Conservation (phyloP, 2,888 invertebrate genomes). For the Chrysotoxum bicinctum region DNA sequence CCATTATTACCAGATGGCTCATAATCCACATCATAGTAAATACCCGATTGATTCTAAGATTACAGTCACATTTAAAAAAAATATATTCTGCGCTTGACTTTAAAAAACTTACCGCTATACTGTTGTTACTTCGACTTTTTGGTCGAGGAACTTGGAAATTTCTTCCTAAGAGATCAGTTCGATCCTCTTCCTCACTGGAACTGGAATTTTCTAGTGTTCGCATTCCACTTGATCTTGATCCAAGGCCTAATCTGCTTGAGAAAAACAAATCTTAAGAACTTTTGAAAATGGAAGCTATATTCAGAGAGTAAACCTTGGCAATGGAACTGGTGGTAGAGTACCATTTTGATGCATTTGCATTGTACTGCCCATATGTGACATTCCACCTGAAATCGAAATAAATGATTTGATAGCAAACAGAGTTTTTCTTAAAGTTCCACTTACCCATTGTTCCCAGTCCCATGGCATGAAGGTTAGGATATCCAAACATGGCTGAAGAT, state of each 20-base stretch:
- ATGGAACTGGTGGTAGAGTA: slow-evolving; percentile 87
- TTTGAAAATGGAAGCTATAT: background rate
- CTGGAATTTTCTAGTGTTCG: slow-evolving; percentile 83
- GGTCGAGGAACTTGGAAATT: slow-evolving; percentile 91
- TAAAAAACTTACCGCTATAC: slow-evolving; percentile 80
- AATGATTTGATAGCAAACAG: background rate
- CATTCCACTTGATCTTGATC: slow-evolving; percentile 82
- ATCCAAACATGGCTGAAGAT: slow-evolving; percentile 92
- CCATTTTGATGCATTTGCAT: slow-evolving; percentile 81
- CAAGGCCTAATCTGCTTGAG: slow-evolving; percentile 79
- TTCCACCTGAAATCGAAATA: slow-evolving; percentile 77
- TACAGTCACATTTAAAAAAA: background rate
- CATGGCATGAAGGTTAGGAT: slow-evolving; percentile 84
- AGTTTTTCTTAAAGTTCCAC: background rate
- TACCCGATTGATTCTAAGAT: slow-evolving; percentile 91
- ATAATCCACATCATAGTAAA: slow-evolving; percentile 95
- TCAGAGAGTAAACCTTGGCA: slow-evolving; percentile 84
- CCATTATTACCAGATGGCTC: slow-evolving; percentile 85
- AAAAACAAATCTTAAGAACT: slow-evolving; percentile 34
- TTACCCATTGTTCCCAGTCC: slow-evolving; percentile 78
- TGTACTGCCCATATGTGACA: slow-evolving; percentile 81
- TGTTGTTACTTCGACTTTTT: slow-evolving; percentile 88
- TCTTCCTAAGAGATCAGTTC: slow-evolving; percentile 88
- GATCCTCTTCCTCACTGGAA: slow-evolving; percentile 87
- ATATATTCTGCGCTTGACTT: background rate